Evolutionary conservation across 1,140 invertebrate species (phyloP), one percentile per base, ranked within the genome.

Genomic region (Drosophila subpulchrella): DNA sequence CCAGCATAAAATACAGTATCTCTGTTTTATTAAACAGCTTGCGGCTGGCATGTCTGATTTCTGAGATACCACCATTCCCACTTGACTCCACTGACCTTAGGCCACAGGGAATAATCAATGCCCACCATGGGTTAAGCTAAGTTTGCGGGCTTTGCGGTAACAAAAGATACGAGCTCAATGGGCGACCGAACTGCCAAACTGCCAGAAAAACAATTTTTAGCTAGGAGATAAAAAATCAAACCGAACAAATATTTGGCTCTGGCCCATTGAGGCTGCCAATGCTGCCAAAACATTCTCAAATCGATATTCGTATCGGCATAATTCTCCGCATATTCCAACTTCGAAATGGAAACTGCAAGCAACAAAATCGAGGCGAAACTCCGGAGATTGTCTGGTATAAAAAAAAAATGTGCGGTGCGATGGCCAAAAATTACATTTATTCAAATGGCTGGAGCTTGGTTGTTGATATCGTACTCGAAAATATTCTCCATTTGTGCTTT

Each of bases 151-250:
- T 36, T 15, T 65, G 60, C 39, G 44, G 36, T 10, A 54, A 55
- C 32, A 44, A 41, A 11, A 47, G 51, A 41, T 53, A 66, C 8
- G 15, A 48, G 58, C 63, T 36, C 27, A 57, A 56, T 17, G n/a
- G 36, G 20, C 39, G 50, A 5, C 41, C 17, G 32, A 47, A 17
- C 78, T 81, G 73, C 55, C 78, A 76, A 82, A 63, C 67, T 88
- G 82, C 65, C 78, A 79, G 78, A 66, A 86, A 88, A 86, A 88
- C 83, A 82, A 86, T 88, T 88, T 82, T 30, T 39, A 39, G 30
- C 65, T 13, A n/a, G 53, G 56, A 70, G 71, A 56, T 46, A 75
- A 74, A 75, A 75, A 74, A 65, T 51, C 48, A 57, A 71, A 71
- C 32, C 70, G 60, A 86, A 48, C 75, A 81, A 84, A 85, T 85